Conservation (phyloP, 1,140 invertebrate species). For the Aphelinus atriplicis region DNA sequence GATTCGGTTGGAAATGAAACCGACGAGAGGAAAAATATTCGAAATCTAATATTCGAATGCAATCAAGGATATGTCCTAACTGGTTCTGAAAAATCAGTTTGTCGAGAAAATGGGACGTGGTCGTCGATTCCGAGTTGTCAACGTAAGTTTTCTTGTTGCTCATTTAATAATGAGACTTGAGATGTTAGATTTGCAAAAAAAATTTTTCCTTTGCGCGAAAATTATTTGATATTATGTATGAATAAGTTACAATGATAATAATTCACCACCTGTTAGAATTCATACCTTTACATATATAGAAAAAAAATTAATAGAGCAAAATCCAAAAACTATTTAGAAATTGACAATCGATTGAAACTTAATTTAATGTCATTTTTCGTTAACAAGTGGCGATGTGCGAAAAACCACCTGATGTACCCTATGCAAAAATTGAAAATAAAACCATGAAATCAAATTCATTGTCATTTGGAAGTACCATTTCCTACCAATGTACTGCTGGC, state of each 20-base stretch:
- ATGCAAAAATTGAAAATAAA: conserved; percentile 43
- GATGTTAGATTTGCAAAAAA: no score
- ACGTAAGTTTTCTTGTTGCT: conserved; percentile 45
- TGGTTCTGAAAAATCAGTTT: conserved; percentile 56
- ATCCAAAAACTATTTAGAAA: no score
- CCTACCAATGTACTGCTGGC: conserved; percentile 64
- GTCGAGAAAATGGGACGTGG: conserved; percentile 64
- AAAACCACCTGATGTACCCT: conserved; percentile 48
- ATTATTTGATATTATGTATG: not conserved
- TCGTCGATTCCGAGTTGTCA: conserved; percentile 59
- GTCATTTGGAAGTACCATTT: conserved; percentile 60
- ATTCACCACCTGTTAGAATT: no score
- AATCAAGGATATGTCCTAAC: conserved; percentile 57
- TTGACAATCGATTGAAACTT: no score
- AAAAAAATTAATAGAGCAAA: no score
- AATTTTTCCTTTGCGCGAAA: not conserved
- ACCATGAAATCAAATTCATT: conserved; percentile 48
- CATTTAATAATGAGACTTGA: no score
- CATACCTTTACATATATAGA: no score
- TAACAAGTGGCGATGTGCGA: conserved; percentile 54
- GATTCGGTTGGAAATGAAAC: conserved; percentile 36
- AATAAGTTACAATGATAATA: no score
- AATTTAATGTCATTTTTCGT: no score
- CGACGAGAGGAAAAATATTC: conserved; percentile 44
- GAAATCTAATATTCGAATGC: conserved; percentile 61